Base-by-base conservation (phyloP, 2,113 vertebrate species). In the Microcebus murinus region DNA sequence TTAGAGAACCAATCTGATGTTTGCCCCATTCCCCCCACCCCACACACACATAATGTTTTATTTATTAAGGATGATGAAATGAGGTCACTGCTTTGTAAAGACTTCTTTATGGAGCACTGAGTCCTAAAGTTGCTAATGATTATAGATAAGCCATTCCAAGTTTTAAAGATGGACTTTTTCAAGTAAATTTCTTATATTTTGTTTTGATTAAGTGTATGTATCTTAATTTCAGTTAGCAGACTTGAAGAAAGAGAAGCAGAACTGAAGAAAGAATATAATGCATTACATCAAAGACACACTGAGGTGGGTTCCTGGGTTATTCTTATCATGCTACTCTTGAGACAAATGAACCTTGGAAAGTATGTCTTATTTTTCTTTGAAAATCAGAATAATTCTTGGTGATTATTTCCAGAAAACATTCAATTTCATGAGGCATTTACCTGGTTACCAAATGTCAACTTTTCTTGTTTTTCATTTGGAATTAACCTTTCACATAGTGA, bases 181-280 rank as follows among this genome's bases (percentile, higher is more conserved):
- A 87, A 88, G 73, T 95, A 81, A 65, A 76, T 84, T 77, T 91
- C 29, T 93, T 76, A 71, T 89, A 45, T 87, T 96, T 96, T 91
- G 67, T 94, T 97, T 81, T 97, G 70, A 98, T 91, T 98, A 93
- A 96, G 73, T 96, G 3, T 97, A 57, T 97, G 85, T 98, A 86
- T 98, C 95, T 98, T 94, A 97, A 63, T 98, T 99, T 52, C 98
- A 99, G 99, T 99, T 98, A 98, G 99, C 99, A 99, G 99, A 98
- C 98, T 99, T 96, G 99, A 99, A 94, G 99, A 99, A 98, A 98
- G 99, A 94, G 99, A 99, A 98, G 99, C 99, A 8, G 99, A 99
- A 91, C 98, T 99, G 95, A 99, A 99, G 98, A 99, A 99, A 87
- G 99, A 99, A 95, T 99, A 99, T 96, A 99, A 99, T 95, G 97